Conservation (phyloP, 2,797 vertebrate species). For the Chaunax sp. region DNA sequence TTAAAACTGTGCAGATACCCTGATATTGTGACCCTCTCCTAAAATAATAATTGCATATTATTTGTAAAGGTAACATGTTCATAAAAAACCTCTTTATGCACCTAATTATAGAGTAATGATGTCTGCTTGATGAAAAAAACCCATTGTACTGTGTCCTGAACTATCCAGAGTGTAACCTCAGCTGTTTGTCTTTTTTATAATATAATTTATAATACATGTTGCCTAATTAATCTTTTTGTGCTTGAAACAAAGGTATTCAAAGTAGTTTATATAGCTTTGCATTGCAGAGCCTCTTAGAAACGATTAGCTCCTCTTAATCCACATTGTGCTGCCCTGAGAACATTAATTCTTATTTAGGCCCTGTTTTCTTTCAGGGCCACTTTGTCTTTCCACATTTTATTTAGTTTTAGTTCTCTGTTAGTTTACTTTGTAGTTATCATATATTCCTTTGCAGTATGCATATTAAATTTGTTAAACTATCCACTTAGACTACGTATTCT, state of each 20-base stretch:
- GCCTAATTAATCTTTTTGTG: slow-evolving; percentile 43
- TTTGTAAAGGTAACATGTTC: too few relatives aligned
- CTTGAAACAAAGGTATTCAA: slow-evolving; percentile 63
- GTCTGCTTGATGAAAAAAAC: background rate
- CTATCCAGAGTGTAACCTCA: background rate
- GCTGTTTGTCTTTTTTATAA: slow-evolving; percentile 1
- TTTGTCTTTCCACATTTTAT: background rate
- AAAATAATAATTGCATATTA: too few relatives aligned
- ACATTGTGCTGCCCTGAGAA: slow-evolving; percentile 43
- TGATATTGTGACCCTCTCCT: too few relatives aligned
- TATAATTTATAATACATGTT: slow-evolving; percentile 2
- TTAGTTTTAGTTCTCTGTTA: background rate
- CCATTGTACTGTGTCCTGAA: background rate
- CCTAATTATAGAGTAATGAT: background rate
- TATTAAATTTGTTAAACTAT: background rate
- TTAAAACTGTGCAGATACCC: too few relatives aligned
- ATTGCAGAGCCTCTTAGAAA: slow-evolving; percentile 72
- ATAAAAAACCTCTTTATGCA: background rate
- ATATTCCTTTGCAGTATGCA: background rate
- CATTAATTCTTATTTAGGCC: slow-evolving; percentile 49
- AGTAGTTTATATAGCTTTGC: slow-evolving; percentile 67
- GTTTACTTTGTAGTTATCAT: background rate
- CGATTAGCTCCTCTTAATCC: slow-evolving; percentile 70
- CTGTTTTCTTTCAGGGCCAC: background rate
- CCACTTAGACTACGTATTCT: accelerated